A percentile compares a stretch with the other conserved stretches of the same genome.
Conservation (phyloP, 2,888 invertebrate species). For the Corbicula japonica region DNA sequence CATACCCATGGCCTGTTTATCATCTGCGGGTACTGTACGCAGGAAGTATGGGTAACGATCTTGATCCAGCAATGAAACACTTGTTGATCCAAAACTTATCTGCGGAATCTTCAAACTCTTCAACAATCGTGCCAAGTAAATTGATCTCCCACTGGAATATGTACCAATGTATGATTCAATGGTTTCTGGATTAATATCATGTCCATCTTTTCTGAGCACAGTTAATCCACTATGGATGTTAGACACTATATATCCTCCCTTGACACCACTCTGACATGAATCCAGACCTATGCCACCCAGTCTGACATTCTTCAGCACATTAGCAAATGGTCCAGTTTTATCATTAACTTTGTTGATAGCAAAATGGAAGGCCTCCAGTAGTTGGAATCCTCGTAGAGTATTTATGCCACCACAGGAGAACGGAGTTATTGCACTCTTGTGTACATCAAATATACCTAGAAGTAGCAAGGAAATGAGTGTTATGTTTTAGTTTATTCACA, state of each 20-base stretch:
- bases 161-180: constrained; percentile 82
- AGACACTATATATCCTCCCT: constrained; percentile 81
- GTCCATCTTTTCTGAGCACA: constrained; percentile 68
- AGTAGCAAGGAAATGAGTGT: no score
- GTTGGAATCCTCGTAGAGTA: constrained; percentile 81
- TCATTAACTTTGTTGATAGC: constrained; percentile 81
- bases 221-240: constrained; percentile 80
- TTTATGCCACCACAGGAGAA: constrained; percentile 83
- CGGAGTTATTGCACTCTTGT: constrained; percentile 70
- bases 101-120: constrained; percentile 80
- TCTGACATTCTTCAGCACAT: constrained; percentile 76
- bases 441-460: constrained; percentile 84
- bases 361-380: constrained; percentile 84
- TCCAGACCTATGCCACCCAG: constrained; percentile 83
- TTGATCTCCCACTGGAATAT: constrained; percentile 76
- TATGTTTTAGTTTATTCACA: no score
- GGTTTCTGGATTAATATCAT: constrained; percentile 71
- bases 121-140: constrained; percentile 78
- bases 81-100: constrained; percentile 79
- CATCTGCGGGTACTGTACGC: constrained; percentile 82
- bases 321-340: constrained; percentile 80
- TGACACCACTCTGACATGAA: constrained; percentile 79
- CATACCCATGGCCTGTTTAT: constrained; percentile 81
- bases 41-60: constrained; percentile 80
- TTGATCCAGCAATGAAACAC: constrained; percentile 71